phyloP scores from a whole-genome alignment of 2,888 invertebrate genomes.

The Eledona agricola region DNA sequence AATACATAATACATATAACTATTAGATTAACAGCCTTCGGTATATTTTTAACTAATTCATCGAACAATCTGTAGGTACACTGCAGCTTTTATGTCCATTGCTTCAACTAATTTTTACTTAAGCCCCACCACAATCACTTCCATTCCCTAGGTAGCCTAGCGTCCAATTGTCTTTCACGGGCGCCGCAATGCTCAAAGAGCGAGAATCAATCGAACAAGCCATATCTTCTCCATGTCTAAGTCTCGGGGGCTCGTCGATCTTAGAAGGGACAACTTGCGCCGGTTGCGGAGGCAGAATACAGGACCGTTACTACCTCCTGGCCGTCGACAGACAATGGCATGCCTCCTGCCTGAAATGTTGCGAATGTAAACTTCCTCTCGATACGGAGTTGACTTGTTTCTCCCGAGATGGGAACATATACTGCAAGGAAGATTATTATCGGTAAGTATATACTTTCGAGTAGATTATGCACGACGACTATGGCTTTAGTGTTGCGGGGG shows the following conservation, averaged over 20 bases:
- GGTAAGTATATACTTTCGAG: conserved; percentile 69
- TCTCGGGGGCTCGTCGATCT: conserved; percentile 58
- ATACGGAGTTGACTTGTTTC: conserved; percentile 89
- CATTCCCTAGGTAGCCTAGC: conserved; percentile 23
- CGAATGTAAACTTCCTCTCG: conserved; percentile 84
- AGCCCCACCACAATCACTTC: background rate
- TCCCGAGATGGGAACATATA: conserved; percentile 89
- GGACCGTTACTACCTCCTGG: conserved; percentile 77
- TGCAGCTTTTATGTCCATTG: too few relatives aligned
- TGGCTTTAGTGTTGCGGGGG: too few relatives aligned
- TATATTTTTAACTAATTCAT: background rate
- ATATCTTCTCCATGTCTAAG: conserved; percentile 62
- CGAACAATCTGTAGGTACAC: too few relatives aligned
- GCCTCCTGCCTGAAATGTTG: conserved; percentile 84
- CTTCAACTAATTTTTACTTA: background rate
- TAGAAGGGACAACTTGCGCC: conserved; percentile 64
- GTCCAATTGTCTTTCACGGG: background rate
- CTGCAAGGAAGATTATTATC: conserved; percentile 94
- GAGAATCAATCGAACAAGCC: conserved; percentile 67
- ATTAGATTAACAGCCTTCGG: background rate
- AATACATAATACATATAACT: too few relatives aligned
- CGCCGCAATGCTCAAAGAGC: conserved; percentile 72
- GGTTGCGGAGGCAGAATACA: conserved; percentile 72
- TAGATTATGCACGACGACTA: conserved; percentile 3
- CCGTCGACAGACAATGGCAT: conserved; percentile 92